Evolutionary conservation across 2,888 invertebrate genomes (phyloP).

Genomic region (Gonocerus acuteangulatus): DNA sequence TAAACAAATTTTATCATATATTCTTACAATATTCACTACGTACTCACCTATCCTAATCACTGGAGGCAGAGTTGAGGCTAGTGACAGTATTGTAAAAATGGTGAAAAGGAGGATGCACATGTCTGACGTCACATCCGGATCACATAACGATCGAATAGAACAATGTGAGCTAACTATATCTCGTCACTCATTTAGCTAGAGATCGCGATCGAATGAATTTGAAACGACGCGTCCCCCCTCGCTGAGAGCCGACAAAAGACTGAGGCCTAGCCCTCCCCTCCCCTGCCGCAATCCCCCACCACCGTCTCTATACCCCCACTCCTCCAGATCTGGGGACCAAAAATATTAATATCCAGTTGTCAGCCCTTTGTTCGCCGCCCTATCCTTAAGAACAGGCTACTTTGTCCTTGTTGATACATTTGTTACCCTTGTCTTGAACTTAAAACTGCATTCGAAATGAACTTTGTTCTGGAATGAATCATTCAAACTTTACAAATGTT

Average conservation of each 20-base stretch:
- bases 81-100: neutral
- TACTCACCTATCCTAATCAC: conserved; percentile 34
- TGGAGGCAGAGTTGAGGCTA: conserved; percentile 30
- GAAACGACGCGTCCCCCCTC: neutral
- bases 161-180: too few relatives aligned
- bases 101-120: conserved; percentile 20
- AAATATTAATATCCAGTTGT: conserved; percentile 21
- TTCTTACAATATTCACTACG: too few relatives aligned
- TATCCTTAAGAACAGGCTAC: too few relatives aligned
- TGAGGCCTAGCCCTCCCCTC: conserved; percentile 14
- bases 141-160: neutral
- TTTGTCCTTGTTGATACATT: too few relatives aligned
- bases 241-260: conserved; percentile 7
- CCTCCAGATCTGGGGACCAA: neutral
- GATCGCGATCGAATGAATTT: conserved; percentile 4
- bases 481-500: too few relatives aligned
- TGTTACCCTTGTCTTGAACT: too few relatives aligned
- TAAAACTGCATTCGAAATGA: too few relatives aligned
- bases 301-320: neutral
- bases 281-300: neutral
- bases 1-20: too few relatives aligned
- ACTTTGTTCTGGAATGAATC: too few relatives aligned
- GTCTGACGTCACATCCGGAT: neutral
- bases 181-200: neutral
- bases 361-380: neutral